Percentiles rank a stretch among this genome's conserved stretches.
These are phyloP conservation scores for Goniozus legneri DNA, from an alignment of 1,140 invertebrate genomes.

Conservation along the genomic window DNA sequence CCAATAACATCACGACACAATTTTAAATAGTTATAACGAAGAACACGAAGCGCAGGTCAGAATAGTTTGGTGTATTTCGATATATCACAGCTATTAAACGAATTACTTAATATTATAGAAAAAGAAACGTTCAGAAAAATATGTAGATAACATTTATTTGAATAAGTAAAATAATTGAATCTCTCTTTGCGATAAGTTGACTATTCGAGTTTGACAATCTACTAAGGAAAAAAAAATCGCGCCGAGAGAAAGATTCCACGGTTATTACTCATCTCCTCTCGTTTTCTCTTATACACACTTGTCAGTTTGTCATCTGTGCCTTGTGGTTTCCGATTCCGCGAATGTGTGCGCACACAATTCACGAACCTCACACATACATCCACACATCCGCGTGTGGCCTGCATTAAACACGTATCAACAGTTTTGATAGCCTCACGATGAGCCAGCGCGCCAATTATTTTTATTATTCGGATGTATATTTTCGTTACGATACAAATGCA, in stretches of 20 bases:
- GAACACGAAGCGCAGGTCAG: no score
- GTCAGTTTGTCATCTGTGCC: no score
- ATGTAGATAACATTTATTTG: constrained; percentile 9
- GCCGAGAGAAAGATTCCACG: constrained; percentile 13
- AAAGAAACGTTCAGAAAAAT: constrained; percentile 6
- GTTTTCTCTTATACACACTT: constrained; percentile 21
- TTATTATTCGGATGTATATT: no score
- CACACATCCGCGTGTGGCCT: no score
- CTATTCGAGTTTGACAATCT: not conserved
- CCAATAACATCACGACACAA: not conserved
- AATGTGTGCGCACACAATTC: no score
- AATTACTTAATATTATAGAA: constrained; percentile 23
- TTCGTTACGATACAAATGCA: no score
- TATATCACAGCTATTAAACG: constrained; percentile 30
- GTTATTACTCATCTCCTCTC: constrained; percentile 18
- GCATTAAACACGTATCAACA: no score
- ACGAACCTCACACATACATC: no score
- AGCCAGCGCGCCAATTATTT: no score
- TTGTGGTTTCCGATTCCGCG: no score
- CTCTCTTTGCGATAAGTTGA: constrained; percentile 14
- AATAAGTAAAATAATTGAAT: not conserved
- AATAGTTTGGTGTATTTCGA: not conserved
- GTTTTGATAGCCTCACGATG: no score
- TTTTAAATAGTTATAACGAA: not conserved
- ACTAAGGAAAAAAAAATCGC: not conserved